phyloP scores from a whole-genome alignment of 2,888 invertebrate genomes.

The Apomyelois bistriatella region DNA sequence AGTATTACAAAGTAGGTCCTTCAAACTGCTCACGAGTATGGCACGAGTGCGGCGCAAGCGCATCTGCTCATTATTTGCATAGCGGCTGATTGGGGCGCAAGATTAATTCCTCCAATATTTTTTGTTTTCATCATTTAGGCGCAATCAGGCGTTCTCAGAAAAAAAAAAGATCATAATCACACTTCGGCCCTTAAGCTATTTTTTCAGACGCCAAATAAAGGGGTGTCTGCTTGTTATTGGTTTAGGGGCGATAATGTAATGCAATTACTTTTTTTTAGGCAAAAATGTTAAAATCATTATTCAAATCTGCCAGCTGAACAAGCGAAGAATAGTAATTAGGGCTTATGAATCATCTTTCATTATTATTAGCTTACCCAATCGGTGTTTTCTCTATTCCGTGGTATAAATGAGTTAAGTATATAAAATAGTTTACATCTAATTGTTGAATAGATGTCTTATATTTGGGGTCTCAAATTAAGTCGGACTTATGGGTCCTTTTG shows the following conservation, averaged over 20 bases:
- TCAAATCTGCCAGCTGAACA: slow-evolving; percentile 76
- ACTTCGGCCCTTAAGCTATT: slow-evolving; percentile 78
- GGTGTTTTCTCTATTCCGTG: too few species aligned
- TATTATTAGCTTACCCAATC: slow-evolving; percentile 6
- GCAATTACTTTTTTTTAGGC: slow-evolving; percentile 69
- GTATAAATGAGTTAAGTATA: too few species aligned
- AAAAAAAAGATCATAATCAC: slow-evolving; percentile 76
- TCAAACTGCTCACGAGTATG: slow-evolving; percentile 46
- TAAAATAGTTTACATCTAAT: too few species aligned
- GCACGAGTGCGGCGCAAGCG: slow-evolving; percentile 42
- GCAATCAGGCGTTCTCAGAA: slow-evolving; percentile 69
- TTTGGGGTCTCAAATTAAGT: too few species aligned
- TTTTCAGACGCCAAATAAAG: slow-evolving; percentile 76
- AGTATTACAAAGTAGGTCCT: slow-evolving; percentile 37
- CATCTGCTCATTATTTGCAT: slow-evolving; percentile 76
- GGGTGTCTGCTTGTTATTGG: slow-evolving; percentile 76
- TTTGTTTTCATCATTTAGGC: slow-evolving; percentile 76
- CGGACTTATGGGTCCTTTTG: too few species aligned
- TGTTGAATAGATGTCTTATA: too few species aligned
- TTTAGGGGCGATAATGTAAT: slow-evolving; percentile 79
- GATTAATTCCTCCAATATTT: slow-evolving; percentile 76
- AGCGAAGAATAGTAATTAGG: slow-evolving; percentile 61
- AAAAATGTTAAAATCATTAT: slow-evolving; percentile 68
- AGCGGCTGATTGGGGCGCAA: slow-evolving; percentile 68
- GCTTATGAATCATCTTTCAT: slow-evolving; percentile 30